A percentile compares a stretch with the other conserved stretches of the same genome.
Evolutionary conservation across 2,113 vertebrate species (phyloP).

Genomic region (Oreocharis arfaki): DNA sequence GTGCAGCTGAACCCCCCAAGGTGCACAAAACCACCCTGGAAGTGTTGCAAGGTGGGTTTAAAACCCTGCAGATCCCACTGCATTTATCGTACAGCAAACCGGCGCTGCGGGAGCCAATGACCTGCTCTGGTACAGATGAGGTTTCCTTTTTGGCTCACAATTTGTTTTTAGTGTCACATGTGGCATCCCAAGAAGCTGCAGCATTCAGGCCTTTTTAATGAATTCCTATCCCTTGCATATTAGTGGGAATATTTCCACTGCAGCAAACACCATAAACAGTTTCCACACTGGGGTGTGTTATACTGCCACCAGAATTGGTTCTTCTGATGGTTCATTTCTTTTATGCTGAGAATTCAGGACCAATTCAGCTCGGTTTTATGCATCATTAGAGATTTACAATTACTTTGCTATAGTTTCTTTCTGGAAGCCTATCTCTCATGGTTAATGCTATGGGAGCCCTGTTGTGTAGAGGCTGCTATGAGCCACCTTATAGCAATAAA

Average conservation of each 20-base stretch:
- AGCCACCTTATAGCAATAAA: constrained; percentile 63
- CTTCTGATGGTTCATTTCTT: constrained; percentile 66
- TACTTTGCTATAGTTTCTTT: constrained; percentile 69
- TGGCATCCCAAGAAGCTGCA: background rate
- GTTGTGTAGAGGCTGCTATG: constrained; percentile 54
- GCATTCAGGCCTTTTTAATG: background rate
- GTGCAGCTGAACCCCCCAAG: accelerated
- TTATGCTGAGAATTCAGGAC: constrained; percentile 61
- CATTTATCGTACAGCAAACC: accelerated
- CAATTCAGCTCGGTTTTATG: constrained; percentile 65
- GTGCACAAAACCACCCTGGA: background rate
- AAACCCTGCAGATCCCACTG: accelerated
- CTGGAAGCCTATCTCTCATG: constrained; percentile 54
- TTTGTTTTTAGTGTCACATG: constrained; percentile 2
- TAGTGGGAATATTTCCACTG: constrained; percentile 59
- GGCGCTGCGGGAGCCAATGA: background rate
- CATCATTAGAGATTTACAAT: constrained; percentile 73
- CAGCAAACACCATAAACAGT: constrained; percentile 53
- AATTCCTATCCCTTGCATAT: constrained; percentile 15
- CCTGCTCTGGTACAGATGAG: background rate
- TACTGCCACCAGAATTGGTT: constrained; percentile 60
- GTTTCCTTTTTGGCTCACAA: background rate
- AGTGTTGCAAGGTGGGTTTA: background rate
- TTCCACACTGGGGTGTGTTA: constrained; percentile 50
- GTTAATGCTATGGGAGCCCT: constrained; percentile 61